phyloP scores from a whole-genome alignment of 2,113 vertebrate genomes.

The Dicrurus megarhynchus region DNA sequence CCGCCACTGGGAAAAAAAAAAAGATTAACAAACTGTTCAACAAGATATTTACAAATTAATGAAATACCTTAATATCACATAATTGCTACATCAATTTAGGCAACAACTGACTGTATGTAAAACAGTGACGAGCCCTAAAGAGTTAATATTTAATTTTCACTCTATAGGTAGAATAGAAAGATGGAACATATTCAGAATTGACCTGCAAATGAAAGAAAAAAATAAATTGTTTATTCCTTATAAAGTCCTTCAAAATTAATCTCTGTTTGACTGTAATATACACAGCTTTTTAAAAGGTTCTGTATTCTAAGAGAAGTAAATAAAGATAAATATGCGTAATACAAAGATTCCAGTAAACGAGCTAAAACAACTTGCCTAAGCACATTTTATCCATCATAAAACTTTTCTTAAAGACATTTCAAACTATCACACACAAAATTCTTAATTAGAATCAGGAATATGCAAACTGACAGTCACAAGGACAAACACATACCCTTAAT shows the following conservation, averaged over 20 bases:
- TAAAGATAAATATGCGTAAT: slow-evolving; percentile 1
- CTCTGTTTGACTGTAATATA: background rate
- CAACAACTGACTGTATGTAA: background rate
- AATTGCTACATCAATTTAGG: background rate
- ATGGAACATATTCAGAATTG: background rate
- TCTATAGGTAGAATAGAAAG: background rate
- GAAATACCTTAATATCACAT: background rate
- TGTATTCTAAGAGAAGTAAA: background rate
- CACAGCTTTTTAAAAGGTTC: background rate
- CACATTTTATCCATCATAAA: background rate
- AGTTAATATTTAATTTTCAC: background rate
- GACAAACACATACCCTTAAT: slow-evolving; percentile 88
- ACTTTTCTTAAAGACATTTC: slow-evolving; percentile 51
- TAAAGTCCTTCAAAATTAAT: background rate
- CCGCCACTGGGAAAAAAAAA: background rate
- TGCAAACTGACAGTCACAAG: slow-evolving; percentile 44
- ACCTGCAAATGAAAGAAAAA: background rate
- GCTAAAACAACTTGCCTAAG: background rate
- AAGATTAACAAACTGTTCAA: background rate
- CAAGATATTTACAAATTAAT: background rate
- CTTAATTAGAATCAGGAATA: slow-evolving; percentile 26
- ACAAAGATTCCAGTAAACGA: background rate
- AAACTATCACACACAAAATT: slow-evolving; percentile 5
- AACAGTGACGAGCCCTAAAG: background rate
- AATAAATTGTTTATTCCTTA: background rate